A percentile compares a stretch with the other conserved stretches of the same genome.
These are phyloP conservation scores for Sebastes cheni DNA, from an alignment of 2,797 vertebrate species.

Conservation along the genomic window DNA sequence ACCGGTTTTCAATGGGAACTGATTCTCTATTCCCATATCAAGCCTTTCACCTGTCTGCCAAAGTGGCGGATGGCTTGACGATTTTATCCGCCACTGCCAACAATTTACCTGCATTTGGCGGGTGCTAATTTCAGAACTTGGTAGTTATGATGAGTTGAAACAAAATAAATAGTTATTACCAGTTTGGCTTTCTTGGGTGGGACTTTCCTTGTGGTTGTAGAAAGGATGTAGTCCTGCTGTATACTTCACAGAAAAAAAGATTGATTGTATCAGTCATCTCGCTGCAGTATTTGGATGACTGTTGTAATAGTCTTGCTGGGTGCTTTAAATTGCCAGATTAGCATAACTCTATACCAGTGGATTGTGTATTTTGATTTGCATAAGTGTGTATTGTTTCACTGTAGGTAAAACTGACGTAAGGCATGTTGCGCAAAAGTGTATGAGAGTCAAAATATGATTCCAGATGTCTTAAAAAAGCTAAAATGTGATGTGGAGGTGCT, in stretches of 20 bases:
- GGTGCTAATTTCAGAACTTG: too few relatives aligned
- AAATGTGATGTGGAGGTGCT: not conserved
- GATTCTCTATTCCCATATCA: too few relatives aligned
- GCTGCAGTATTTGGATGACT: not conserved
- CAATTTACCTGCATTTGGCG: too few relatives aligned
- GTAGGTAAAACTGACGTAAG: not conserved
- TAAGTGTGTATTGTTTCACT: not conserved
- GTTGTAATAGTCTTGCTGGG: not conserved
- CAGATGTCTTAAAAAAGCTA: not conserved
- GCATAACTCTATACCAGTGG: not conserved
- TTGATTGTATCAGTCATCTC: not conserved
- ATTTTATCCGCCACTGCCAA: too few relatives aligned
- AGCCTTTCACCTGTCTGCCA: too few relatives aligned
- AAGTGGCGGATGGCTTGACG: too few relatives aligned
- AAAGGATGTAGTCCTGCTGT: not conserved
- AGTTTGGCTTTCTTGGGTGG: not conserved
- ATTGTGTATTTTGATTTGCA: not conserved
- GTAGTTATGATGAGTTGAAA: not conserved
- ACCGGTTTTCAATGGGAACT: too few relatives aligned
- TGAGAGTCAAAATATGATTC: not conserved
- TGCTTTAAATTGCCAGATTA: not conserved
- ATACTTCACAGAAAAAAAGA: not conserved
- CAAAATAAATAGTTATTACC: not conserved
- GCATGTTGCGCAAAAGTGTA: not conserved
- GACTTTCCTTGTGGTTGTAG: not conserved